Evolutionary conservation across 1,140 invertebrate species (phyloP).

Genomic region (Vanessa atalanta): DNA sequence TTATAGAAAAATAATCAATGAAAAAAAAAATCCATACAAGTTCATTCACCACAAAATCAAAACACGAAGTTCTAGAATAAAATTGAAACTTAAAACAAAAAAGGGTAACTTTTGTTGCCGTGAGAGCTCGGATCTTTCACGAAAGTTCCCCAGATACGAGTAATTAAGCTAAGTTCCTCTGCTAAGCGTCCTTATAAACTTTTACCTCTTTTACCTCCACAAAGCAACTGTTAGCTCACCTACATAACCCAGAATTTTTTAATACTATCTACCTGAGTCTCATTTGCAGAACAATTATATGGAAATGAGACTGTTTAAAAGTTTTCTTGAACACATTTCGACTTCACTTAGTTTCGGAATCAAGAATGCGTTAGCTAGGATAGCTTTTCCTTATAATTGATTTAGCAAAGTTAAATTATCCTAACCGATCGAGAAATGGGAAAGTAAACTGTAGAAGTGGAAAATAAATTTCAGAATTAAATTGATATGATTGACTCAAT

Average conservation of each 20-base stretch:
- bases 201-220: slow-evolving; percentile 19
- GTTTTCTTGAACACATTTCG: slow-evolving; percentile 26
- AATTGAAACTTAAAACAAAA: slow-evolving; percentile 10
- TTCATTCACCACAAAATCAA: not conserved
- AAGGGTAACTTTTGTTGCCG: slow-evolving; percentile 1
- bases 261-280: slow-evolving; percentile 24
- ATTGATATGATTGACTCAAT: no score
- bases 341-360: slow-evolving; percentile 13
- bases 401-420: not conserved
- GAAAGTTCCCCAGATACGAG: slow-evolving; percentile 27
- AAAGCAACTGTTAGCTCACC: slow-evolving; percentile 32
- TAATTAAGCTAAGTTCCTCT: slow-evolving; percentile 28
- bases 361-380: not conserved
- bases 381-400: not conserved
- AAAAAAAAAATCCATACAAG: not conserved
- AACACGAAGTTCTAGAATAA: not conserved
- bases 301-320: slow-evolving; percentile 27
- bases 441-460: not conserved
- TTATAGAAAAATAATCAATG: not conserved
- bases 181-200: slow-evolving; percentile 28
- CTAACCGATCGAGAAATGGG: not conserved
- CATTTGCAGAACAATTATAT: slow-evolving; percentile 30
- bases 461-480: no score
- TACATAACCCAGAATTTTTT: slow-evolving; percentile 29
- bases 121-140: slow-evolving; percentile 10